Percentiles rank a stretch among this genome's conserved stretches.
Conservation (phyloP, 2,797 vertebrate genomes). For the Acipenser ruthenus region DNA sequence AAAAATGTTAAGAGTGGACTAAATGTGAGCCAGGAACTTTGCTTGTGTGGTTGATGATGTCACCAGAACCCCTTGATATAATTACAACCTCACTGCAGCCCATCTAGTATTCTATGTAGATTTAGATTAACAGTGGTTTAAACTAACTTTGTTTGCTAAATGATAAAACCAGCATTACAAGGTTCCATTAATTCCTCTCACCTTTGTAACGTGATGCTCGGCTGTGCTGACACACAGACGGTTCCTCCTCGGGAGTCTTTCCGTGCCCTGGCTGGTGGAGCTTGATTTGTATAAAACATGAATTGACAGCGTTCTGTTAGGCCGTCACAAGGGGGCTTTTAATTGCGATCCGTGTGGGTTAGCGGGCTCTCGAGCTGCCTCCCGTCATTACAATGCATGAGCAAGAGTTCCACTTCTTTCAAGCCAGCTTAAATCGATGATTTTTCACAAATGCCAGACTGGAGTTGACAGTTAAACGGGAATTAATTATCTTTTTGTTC, state of each 20-base stretch:
- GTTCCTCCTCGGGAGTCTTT: not conserved
- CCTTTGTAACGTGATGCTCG: not conserved
- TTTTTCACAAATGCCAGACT: not conserved
- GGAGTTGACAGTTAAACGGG: not conserved
- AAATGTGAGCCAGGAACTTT: too few species aligned
- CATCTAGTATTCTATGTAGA: too few species aligned
- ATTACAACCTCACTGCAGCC: too few species aligned
- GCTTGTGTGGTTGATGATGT: too few species aligned
- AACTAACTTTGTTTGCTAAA: not conserved
- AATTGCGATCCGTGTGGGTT: not conserved
- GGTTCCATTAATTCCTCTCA: not conserved
- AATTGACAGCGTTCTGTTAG: not conserved
- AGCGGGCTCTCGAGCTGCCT: not conserved
- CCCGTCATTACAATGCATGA: not conserved
- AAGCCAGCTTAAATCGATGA: not conserved
- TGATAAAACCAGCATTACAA: not conserved
- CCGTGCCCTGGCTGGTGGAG: not conserved
- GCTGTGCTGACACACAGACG: not conserved
- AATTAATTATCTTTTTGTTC: not conserved
- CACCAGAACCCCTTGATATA: too few species aligned
- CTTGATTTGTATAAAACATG: not conserved
- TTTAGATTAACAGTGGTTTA: too few species aligned
- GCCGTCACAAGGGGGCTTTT: not conserved
- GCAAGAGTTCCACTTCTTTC: not conserved
- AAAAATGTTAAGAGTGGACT: too few species aligned